Conservation (phyloP, 92 coral and sea anemone genomes). For the Parazoanthus atlanticus region DNA sequence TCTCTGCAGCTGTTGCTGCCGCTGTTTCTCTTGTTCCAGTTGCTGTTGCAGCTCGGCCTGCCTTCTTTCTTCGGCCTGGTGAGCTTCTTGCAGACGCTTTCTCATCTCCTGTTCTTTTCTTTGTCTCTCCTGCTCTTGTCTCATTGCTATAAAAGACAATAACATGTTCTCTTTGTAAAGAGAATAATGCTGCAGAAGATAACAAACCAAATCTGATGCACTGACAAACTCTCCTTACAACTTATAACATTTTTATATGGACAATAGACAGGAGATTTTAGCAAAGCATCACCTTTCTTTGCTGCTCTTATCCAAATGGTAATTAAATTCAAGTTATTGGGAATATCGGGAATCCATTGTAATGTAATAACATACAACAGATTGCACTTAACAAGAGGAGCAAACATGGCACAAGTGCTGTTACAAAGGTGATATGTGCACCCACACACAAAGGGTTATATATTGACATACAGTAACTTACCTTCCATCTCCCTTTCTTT, state of each 20-base stretch:
- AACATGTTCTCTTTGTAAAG: too few species aligned
- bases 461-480: neutral
- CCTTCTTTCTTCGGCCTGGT: conserved; percentile 67
- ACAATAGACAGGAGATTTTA: neutral
- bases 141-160: conserved; percentile 72
- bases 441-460: neutral
- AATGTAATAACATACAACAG: too few species aligned
- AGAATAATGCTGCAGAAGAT: neutral
- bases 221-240: neutral
- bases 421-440: too few species aligned
- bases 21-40: conserved; percentile 31
- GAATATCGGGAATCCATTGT: too few species aligned
- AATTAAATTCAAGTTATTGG: too few species aligned
- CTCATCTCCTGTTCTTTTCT: conserved; percentile 92
- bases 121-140: conserved; percentile 90
- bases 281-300: too few species aligned
- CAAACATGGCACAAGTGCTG: too few species aligned
- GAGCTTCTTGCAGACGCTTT: conserved; percentile 86
- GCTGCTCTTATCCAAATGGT: neutral
- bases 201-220: neutral
- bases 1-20: conserved; percentile 36
- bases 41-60: conserved; percentile 43
- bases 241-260: neutral
- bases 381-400: too few species aligned
- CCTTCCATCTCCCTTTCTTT: conserved; percentile 92